Base-by-base conservation (phyloP, 2,888 invertebrate species). In the Chymomyza amoena region DNA sequence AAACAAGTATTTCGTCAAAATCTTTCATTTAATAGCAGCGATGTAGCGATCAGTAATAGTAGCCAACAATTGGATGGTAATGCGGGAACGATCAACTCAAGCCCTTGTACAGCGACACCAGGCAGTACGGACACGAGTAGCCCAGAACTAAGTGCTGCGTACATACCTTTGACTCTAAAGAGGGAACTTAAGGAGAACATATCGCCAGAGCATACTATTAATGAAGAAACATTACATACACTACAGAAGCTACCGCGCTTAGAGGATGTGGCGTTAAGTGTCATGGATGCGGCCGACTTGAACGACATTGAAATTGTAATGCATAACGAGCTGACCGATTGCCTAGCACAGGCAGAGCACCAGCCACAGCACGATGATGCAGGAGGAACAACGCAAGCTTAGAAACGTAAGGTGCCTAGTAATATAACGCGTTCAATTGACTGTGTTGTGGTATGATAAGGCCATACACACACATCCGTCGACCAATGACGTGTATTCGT, bases 131-230 rank as follows among this genome's bases (percentile, higher is more conserved):
- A 73, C 71, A 65, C 71, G 54, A 65, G 75, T 25, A 67, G 74
- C 61, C 68, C 76, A 6, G 88, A 88, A 68, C 84, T 81, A 66
- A 84, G 83, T 77, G 84, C 83, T 1, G 93, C 93, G 57, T 93
- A 93, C 79, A 90, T 94, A 67, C 93, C 94, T 0, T 92, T 91
- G 63, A 93, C 93, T 86, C 90, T 94, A 5, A 93, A 94, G 63
- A 89, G 93, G 78, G 93, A 93, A 6, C 93, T 94, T 15, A 94
- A 94, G 89, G 94, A 94, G 80, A 94, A 94, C 79, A 94, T 94
- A 1, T 94, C 94, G 68, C 94, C 94, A 0, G 94, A 94, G 77
- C 94, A 94, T 66, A 94, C 94, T 1, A 91, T 92, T 36, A 91
- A 90, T 50, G 91, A 88, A 75, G 91, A 87, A 52, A 87, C 88